A percentile compares a stretch with the other conserved stretches of the same genome.
Conservation (phyloP, 2,797 vertebrate genomes). For the Diceros bicornis region DNA sequence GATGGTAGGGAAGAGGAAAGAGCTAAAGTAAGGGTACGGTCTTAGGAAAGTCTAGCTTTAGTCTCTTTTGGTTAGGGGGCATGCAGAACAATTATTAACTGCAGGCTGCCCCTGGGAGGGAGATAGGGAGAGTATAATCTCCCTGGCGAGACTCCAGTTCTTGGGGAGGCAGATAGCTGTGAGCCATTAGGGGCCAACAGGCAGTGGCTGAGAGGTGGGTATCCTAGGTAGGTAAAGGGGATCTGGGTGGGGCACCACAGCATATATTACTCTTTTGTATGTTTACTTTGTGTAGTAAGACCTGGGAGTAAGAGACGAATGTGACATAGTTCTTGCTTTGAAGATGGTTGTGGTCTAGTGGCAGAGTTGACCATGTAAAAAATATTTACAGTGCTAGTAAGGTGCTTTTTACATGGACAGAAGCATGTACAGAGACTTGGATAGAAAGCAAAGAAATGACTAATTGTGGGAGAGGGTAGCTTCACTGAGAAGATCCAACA, state of each 20-base stretch:
- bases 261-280: constrained; percentile 6
- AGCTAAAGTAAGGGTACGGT: constrained; percentile 2
- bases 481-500: background rate
- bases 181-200: constrained; percentile 8
- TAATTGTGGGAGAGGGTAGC: background rate
- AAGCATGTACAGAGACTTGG: background rate
- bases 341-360: constrained; percentile 26
- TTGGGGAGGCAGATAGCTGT: background rate
- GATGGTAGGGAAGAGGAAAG: background rate
- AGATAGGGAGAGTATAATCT: background rate
- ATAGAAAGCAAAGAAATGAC: constrained; percentile 41
- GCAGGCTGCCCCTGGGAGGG: background rate
- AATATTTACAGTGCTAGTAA: constrained; percentile 43
- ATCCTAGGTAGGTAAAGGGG: background rate
- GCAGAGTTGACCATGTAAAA: background rate
- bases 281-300: constrained; percentile 56
- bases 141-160: background rate
- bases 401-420: background rate
- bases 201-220: constrained; percentile 19
- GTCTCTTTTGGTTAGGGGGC: background rate
- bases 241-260: background rate
- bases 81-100: constrained; percentile 12
- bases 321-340: constrained; percentile 2
- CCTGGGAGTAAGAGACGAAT: constrained; percentile 9
- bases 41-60: constrained; percentile 41